Base-by-base conservation (phyloP, 2,797 vertebrate genomes). In the Phalloptychus januarius region DNA sequence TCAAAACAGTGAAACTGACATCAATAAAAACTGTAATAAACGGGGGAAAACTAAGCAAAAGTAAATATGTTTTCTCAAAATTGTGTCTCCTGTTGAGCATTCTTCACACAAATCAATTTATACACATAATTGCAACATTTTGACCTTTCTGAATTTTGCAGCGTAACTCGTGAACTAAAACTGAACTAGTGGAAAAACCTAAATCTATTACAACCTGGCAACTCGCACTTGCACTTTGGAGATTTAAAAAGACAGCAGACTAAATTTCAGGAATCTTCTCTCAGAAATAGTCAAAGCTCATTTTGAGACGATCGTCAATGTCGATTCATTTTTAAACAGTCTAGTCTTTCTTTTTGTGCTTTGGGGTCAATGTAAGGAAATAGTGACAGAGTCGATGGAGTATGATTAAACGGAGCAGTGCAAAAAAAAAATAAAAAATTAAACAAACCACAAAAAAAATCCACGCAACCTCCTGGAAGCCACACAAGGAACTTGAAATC, bases 311-410 rank as follows among this genome's bases (percentile, higher is more conserved):
- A n/a, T n/a, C n/a, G n/a, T n/a, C 28, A 52, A 71, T 72, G 74
- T 79, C 33, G 16, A 46, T 83, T 78, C 48, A 18, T 52, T 20
- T 72, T 69, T 23, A n/a, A 48, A 33, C 45, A 72, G 77, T 76
- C 46, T 6, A 76, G 0, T 77, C 67, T 38, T 65, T 63, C 33
- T 20, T 67, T 69, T 78, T 61, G 72, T 85, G 79, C 69, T 46
- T 54, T 74, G 40, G 12, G 61, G 56, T 87, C 45, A 75, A 75
- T 65, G 23, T 40, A 3, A 46, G 0, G 20, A 72, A 48, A 63
- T 36, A 76, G 36, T 72, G 8, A 80, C 0, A 67, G 65, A 79
- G 44, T 71, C 71, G 10, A 36, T 20, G 23, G 69, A 75, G 42
- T 75, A 20, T 33, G 7, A 63, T 31, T 33, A 63, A 63, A 63